Evolutionary conservation across 2,113 vertebrate species (phyloP), one percentile per base, ranked within the genome.

Genomic region (Vombatus ursinus): DNA sequence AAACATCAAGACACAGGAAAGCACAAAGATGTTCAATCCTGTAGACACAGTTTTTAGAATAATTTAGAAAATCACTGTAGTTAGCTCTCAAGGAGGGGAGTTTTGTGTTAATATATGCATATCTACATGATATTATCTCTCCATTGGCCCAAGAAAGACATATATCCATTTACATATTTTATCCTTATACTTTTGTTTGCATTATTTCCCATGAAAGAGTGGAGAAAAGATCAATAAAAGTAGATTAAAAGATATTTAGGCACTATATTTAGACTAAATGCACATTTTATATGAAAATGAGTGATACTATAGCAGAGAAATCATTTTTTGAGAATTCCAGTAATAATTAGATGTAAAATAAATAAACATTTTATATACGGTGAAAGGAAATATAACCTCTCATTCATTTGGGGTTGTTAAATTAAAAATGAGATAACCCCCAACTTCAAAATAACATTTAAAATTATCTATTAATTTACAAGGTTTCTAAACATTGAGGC

Each of bases 311-410:
- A 12, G 37, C 37, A 77, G 37, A 77, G 16, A 7, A 19, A 68
- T 37, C 16, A 26, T 7, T n/a, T 37, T 68, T 68, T n/a, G 31
- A 68, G 31, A 68, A 68, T 68, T 37, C 12, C 3, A 77, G 5
- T n/a, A n/a, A n/a, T 19, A n/a, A 77, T n/a, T n/a, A 0, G 14
- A n/a, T n/a, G 14, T 0, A 37, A n/a, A n/a, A 1, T 68, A 37
- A n/a, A n/a, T n/a, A 16, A 1, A 37, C 2, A 19, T 16, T 7
- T 0, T 68, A 37, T 37, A 37, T 12, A 4, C 10, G 37, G 11
- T 16, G 31, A 37, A 5, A 68, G 37, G 11, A 68, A 37, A 37
- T 31, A 26, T 37, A 61, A 12, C 37, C 3, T 12, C 37, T 68
- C 31, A 68, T 37, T 68, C 12, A 37, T 68, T 19, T 14, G 16